These are phyloP conservation scores for Encarsia formosa DNA, from an alignment of 2,888 invertebrate genomes.

Conservation along the genomic window DNA sequence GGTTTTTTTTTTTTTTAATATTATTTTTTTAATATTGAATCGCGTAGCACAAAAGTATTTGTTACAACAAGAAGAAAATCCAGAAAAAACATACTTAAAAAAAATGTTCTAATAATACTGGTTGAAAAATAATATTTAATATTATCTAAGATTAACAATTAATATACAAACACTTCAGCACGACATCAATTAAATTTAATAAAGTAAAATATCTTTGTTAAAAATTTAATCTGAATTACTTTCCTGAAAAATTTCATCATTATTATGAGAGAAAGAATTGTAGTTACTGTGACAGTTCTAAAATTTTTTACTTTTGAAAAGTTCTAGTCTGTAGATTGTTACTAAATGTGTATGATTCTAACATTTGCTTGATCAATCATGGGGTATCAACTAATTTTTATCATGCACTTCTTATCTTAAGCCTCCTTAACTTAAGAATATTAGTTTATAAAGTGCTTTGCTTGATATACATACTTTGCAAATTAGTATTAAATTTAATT, in stretches of 20 bases:
- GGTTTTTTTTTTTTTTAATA: constrained; percentile 9
- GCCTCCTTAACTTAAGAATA: not conserved
- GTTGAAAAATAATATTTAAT: no score
- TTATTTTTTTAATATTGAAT: constrained; percentile 12
- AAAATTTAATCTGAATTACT: no score
- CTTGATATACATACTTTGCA: constrained; percentile 6
- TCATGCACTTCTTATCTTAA: not conserved
- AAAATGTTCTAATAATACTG: no score
- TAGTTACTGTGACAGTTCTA: no score
- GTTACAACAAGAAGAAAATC: no score
- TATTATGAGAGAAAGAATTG: no score
- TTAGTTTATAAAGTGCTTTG: not conserved
- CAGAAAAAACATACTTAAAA: no score
- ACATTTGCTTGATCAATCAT: constrained; percentile 13
- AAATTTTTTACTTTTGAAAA: constrained; percentile 25
- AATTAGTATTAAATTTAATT: constrained; percentile 8
- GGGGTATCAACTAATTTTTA: constrained; percentile 3
- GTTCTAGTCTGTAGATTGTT: constrained; percentile 33
- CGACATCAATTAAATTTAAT: no score
- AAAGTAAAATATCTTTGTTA: no score
- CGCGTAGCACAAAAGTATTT: constrained; percentile 14
- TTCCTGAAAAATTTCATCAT: no score
- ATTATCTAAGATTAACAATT: no score
- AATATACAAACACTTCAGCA: no score
- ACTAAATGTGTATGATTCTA: constrained; percentile 17